phyloP scores from a whole-genome alignment of 1,140 invertebrate species.

The Lineus longissimus region DNA sequence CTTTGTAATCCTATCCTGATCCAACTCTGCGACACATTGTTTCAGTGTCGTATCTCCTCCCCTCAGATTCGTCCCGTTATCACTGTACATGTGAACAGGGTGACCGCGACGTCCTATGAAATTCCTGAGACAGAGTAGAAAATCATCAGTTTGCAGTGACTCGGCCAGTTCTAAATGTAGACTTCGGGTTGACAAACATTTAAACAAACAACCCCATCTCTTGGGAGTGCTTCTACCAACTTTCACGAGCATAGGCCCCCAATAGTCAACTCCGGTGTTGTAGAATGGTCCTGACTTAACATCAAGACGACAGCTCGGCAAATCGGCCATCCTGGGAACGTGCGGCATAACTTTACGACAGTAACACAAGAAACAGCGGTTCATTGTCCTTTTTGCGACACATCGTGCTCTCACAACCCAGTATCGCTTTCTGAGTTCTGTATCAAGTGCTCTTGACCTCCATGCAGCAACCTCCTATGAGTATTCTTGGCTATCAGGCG shows the following conservation, averaged over 20 bases:
- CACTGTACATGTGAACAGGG: background rate
- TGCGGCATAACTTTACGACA: background rate
- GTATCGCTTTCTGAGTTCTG: background rate
- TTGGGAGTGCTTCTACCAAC: background rate
- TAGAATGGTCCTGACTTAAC: background rate
- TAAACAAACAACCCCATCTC: constrained; percentile 1
- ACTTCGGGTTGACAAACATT: background rate
- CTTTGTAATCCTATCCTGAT: background rate
- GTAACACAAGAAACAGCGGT: background rate
- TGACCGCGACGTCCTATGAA: background rate
- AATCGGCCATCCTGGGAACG: background rate
- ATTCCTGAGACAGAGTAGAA: background rate
- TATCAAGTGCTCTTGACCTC: background rate
- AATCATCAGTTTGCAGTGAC: background rate
- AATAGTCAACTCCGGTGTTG: background rate
- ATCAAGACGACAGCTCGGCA: background rate
- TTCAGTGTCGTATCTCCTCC: background rate
- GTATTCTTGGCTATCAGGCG: background rate
- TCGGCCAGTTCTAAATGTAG: constrained; percentile 5
- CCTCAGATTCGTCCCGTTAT: constrained; percentile 4
- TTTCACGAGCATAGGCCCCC: background rate
- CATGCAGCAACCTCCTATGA: background rate
- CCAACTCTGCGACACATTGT: background rate
- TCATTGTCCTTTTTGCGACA: background rate
- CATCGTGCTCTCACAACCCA: background rate